A percentile compares a stretch with the other conserved stretches of the same genome.
phyloP scores from a whole-genome alignment of 2,113 vertebrate species.

The Miniopterus natalensis region DNA sequence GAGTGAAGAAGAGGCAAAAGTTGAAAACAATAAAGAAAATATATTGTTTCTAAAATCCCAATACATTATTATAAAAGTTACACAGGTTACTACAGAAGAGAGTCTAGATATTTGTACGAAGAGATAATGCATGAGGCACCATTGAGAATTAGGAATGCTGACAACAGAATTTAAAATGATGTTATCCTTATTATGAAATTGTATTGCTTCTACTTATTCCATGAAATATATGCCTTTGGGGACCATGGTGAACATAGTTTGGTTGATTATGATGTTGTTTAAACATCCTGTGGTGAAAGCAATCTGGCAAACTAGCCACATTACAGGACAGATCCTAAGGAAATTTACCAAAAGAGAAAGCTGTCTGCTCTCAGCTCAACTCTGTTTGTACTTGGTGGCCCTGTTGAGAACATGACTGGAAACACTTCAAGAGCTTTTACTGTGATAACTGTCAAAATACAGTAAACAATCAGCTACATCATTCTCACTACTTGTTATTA shows the following conservation, averaged over 20 bases:
- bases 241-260: constrained; percentile 54
- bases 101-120: background rate
- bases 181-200: constrained; percentile 60
- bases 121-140: background rate
- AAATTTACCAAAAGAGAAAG: constrained; percentile 29
- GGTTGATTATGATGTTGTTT: constrained; percentile 52
- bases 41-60: background rate
- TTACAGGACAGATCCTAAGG: background rate
- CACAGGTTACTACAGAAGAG: background rate
- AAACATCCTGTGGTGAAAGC: constrained; percentile 54
- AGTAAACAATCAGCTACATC: background rate
- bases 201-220: background rate
- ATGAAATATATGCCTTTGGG: constrained; percentile 59
- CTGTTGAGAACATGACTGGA: constrained; percentile 16
- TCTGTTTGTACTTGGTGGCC: background rate
- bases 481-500: background rate
- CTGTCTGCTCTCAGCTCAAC: background rate
- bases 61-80: background rate
- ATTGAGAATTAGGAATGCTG: constrained; percentile 49
- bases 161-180: constrained; percentile 57
- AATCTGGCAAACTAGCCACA: constrained; percentile 41
- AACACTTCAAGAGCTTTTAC: background rate
- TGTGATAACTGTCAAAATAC: constrained; percentile 20
- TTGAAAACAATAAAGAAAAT: background rate
- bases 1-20: background rate